Evolutionary conservation across 1,140 invertebrate genomes (phyloP).

Genomic region (Frieseomelitta varia): DNA sequence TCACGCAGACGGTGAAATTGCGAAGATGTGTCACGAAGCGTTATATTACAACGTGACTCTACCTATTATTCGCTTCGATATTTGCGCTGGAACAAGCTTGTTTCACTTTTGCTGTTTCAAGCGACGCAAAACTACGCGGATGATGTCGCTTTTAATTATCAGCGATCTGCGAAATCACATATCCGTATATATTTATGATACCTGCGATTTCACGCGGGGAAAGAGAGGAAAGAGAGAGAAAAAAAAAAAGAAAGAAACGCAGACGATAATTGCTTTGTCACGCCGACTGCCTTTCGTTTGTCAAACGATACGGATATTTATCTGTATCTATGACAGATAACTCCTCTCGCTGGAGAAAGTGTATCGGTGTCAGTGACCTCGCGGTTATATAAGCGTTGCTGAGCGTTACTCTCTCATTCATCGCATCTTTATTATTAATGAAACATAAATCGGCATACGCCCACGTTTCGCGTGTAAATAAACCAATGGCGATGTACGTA

Average conservation of each 20-base stretch:
- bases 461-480: neutral
- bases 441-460: slow-evolving; percentile 15
- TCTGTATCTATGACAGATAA: slow-evolving; percentile 48
- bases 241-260: neutral
- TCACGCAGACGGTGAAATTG: too few species aligned
- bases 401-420: slow-evolving; percentile 26
- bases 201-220: neutral
- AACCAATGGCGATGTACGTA: too few species aligned
- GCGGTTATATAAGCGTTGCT: slow-evolving; percentile 45
- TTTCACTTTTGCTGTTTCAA: too few species aligned
- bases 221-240: neutral
- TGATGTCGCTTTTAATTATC: too few species aligned
- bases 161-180: neutral
- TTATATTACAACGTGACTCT: too few species aligned
- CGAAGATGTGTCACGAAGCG: too few species aligned
- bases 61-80: too few species aligned
- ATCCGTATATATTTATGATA: neutral
- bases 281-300: neutral
- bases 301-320: slow-evolving; percentile 48
- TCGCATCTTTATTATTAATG: slow-evolving; percentile 36
- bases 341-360: slow-evolving; percentile 51
- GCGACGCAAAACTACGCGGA: too few species aligned
- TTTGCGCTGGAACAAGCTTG: too few species aligned
- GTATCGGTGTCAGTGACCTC: slow-evolving; percentile 57
- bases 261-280: neutral